Evolutionary conservation across 2,888 invertebrate species (phyloP).

Genomic region (Dermolepida albohirtum): DNA sequence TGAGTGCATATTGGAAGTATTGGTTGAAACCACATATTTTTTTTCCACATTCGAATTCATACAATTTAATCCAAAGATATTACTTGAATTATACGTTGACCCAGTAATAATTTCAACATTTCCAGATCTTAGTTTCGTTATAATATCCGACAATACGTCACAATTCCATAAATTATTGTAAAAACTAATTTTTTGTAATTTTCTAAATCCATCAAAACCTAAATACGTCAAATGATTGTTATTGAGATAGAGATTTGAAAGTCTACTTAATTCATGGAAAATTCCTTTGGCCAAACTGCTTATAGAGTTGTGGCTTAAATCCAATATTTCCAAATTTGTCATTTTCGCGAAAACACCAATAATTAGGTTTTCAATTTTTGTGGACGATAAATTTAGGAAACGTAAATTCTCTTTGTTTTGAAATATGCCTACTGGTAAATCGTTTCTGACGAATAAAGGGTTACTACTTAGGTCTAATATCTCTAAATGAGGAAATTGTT

Average conservation of each 20-base stretch:
- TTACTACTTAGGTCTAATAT: background rate
- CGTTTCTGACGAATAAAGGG: background rate
- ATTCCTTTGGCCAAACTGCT: background rate
- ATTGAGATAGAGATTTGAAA: constrained; percentile 4
- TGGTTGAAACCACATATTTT: background rate
- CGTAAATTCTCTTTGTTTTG: background rate
- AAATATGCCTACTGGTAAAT: background rate
- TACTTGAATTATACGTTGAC: background rate
- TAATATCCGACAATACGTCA: constrained; percentile 3
- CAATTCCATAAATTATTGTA: constrained; percentile 13
- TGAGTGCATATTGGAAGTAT: background rate
- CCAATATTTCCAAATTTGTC: background rate
- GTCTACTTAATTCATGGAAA: background rate
- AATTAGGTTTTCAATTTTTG: background rate
- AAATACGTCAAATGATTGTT: background rate
- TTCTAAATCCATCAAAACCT: background rate
- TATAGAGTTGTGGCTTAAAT: constrained; percentile 12
- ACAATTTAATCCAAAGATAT: constrained; percentile 15
- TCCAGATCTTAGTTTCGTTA: background rate
- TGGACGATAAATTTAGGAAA: constrained; percentile 4
- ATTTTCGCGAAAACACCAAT: constrained; percentile 2
- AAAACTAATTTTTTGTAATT: background rate
- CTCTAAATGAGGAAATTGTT: background rate
- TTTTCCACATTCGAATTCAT: background rate
- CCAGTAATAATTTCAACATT: background rate